Base-by-base conservation (phyloP, 2,888 invertebrate genomes). In the Stomorhina lunata region DNA sequence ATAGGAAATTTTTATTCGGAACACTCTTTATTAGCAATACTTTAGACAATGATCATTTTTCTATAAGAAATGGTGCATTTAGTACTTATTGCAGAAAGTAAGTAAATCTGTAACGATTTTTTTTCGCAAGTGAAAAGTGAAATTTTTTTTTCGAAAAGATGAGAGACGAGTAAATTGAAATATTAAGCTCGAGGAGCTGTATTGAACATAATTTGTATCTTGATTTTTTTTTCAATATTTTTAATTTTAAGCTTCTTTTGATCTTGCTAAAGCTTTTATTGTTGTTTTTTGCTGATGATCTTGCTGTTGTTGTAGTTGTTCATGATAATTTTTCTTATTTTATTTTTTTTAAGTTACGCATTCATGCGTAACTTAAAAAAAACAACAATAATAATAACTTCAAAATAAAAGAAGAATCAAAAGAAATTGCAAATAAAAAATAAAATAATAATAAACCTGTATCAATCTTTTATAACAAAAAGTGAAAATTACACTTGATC, bases 311-410 rank as follows among this genome's bases (percentile, higher is more conserved):
- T 61, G 50, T 55, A 29, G 25, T 45, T 61, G 43, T 37, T 43
- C 15, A 17, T 15, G 17, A 5, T 15, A 15, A 43, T 43, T 22
- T 43, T 63, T 63, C 15, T 17, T 43, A 17, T 15, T 63, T 43
- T 12, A 9, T 59, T 59, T 20, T 37, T n/a, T n/a, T 37, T 3
- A 17, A 17, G 40, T 63, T 50, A 43, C 43, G 75, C 82, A 73
- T 75, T 79, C 65, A 82, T 82, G 82, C 78, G 75, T 82, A 82
- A 82, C 81, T n/a, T n/a, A n/a, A n/a, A n/a, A 72, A 15, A 17
- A 40, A 10, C 32, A 59, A 68, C 12, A 77, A 27, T 6, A 43
- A n/a, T 15, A 6, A 17, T 15, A 43, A 43, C 17, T 15, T n/a
- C 17, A 43, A 43, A 43, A 43, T 43, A 15, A n/a, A 25, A 34